These are phyloP conservation scores for Mizuhopecten yessoensis DNA, from an alignment of 1,140 invertebrate species.

Conservation along the genomic window DNA sequence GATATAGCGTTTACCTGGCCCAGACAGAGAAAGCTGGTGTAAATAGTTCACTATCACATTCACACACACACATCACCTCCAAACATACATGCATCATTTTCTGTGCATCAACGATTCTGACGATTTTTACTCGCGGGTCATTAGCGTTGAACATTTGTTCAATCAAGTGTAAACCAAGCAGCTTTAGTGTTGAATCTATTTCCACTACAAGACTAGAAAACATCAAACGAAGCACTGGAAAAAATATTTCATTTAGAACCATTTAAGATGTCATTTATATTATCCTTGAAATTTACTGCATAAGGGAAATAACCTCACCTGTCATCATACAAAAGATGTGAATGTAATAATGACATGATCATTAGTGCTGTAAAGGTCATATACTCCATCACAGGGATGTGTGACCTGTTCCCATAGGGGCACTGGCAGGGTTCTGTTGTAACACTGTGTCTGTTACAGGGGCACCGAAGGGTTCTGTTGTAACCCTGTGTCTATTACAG, in stretches of 20 bases:
- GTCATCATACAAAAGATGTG: background rate
- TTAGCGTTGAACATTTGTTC: background rate
- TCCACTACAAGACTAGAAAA: background rate
- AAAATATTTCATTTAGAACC: background rate
- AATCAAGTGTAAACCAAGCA: background rate
- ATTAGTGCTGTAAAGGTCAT: no score
- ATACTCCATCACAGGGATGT: no score
- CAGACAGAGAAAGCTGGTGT: background rate
- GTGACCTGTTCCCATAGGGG: no score
- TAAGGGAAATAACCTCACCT: background rate
- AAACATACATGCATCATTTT: background rate
- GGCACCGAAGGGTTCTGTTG: no score
- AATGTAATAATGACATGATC: background rate
- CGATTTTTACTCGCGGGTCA: background rate
- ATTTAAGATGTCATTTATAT: slow-evolving; percentile 12
- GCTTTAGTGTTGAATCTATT: background rate
- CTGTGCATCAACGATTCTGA: slow-evolving; percentile 7
- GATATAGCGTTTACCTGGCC: background rate
- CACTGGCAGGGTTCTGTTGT: no score
- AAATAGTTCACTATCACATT: background rate
- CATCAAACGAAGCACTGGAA: slow-evolving; percentile 13
- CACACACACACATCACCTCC: background rate
- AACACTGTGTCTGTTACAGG: no score
- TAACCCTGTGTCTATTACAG: no score
- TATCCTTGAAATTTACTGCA: background rate